Base-by-base conservation (phyloP, 1,140 invertebrate genomes). In the Drosophila ironensis region DNA sequence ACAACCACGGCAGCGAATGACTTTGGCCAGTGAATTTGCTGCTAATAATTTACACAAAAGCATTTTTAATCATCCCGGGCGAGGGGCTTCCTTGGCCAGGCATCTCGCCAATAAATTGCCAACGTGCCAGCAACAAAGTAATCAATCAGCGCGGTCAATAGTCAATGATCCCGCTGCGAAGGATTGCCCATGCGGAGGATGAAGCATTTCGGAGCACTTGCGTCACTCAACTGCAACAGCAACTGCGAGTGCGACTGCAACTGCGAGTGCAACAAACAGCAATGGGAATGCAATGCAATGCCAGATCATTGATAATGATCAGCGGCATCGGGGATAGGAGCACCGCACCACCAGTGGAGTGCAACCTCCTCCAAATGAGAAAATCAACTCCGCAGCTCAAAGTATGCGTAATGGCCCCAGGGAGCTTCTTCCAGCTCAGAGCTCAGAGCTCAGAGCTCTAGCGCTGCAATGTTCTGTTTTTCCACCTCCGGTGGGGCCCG, bases 361-460 rank as follows among this genome's bases (percentile, higher is more conserved):
- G 72, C 69, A 51, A 74, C 30, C 63, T 54, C 40, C 51, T 46
- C 44, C 56, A 47, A 60, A 57, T 47, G 57, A 70, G 66, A 70
- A 68, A 75, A 75, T 75, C 72, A 74, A 75, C 51, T 69, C 77
- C 41, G 64, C 72, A 71, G 76, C 75, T 86, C 63, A 86, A 86
- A 86, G 81, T 86, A 86, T 86, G 81, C 80, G 80, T 86, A 86
- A 86, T 86, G 80, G 80, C 80, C 80, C 80, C 80, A 86, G 80
- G 80, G 80, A 86, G 75, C 81, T 61, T 27, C 46, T 12, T 28
- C 42, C 22, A 47, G 41, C 54, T 27, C 17, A 11, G 14, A 12
- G 20, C 33, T 37, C 16, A 4, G 2, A 33, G 28, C 9, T 16
- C 8, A 14, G 12, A 22, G 12, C 33, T 17, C 33, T 14, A 16